These are phyloP conservation scores for Zaprionus taronus DNA, from an alignment of 1,140 invertebrate species.

Conservation along the genomic window DNA sequence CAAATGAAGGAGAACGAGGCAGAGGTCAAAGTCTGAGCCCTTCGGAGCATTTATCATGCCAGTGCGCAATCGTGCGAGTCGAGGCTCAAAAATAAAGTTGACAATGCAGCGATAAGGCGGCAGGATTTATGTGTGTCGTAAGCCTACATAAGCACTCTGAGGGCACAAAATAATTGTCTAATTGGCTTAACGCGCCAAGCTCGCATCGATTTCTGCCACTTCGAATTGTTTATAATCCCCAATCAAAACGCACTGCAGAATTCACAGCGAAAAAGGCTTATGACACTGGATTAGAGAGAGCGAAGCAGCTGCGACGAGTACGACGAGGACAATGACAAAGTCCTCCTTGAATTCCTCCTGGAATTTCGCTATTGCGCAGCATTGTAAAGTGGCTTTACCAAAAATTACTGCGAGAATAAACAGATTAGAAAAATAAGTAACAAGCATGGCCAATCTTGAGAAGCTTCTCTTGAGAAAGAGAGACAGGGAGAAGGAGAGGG, in stretches of 20 bases:
- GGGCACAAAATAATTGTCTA: conserved; percentile 20
- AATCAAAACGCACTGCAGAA: conserved; percentile 28
- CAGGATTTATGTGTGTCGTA: not conserved
- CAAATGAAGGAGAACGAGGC: not conserved
- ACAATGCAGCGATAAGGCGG: not conserved
- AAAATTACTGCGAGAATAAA: conserved; percentile 35
- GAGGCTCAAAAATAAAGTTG: not conserved
- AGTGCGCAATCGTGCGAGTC: conserved; percentile 30
- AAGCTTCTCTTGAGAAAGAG: not conserved
- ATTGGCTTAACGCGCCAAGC: conserved; percentile 33
- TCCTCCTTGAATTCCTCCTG: too few relatives aligned
- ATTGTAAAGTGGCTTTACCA: conserved; percentile 71
- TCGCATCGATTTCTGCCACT: conserved; percentile 27
- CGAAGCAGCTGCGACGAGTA: not conserved
- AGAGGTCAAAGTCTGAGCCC: not conserved
- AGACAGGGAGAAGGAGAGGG: not conserved
- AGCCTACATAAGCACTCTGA: conserved; percentile 1
- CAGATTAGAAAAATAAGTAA: conserved; percentile 19
- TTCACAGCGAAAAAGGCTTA: not conserved
- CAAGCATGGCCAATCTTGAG: not conserved
- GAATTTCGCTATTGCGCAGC: conserved; percentile 17
- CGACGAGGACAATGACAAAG: not conserved
- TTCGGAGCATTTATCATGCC: not conserved
- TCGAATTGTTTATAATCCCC: conserved; percentile 11
- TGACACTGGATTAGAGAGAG: not conserved